Evolutionary conservation across 2,113 vertebrate genomes (phyloP).

Genomic region (Paramisgurnus dabryanus): DNA sequence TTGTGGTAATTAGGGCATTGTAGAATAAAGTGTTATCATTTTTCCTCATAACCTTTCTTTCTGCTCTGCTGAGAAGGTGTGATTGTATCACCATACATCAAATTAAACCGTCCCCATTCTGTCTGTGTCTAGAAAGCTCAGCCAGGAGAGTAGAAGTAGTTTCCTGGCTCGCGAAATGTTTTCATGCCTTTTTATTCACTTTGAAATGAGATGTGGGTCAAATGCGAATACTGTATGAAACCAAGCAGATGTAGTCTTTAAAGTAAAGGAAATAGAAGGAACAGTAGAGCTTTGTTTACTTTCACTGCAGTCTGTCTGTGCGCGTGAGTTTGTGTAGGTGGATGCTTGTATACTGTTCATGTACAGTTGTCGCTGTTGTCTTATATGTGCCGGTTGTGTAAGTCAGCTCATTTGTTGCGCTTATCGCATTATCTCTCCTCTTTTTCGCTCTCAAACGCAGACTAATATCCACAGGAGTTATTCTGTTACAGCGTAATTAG

Average conservation of each 20-base stretch:
- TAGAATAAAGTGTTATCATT: slow-evolving; percentile 67
- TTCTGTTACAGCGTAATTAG: slow-evolving; percentile 48
- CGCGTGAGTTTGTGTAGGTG: background rate
- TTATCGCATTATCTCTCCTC: slow-evolving; percentile 20
- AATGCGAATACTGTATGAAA: slow-evolving; percentile 35
- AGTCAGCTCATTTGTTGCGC: slow-evolving; percentile 7
- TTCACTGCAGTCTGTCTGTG: background rate
- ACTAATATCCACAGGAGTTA: background rate
- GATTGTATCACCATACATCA: slow-evolving; percentile 73
- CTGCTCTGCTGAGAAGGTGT: slow-evolving; percentile 71
- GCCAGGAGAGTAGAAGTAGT: slow-evolving; percentile 61
- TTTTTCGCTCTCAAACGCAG: background rate
- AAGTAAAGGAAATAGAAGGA: slow-evolving; percentile 39
- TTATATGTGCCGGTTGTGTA: slow-evolving; percentile 2
- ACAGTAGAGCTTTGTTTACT: slow-evolving; percentile 21
- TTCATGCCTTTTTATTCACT: slow-evolving; percentile 42
- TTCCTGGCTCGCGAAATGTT: slow-evolving; percentile 60
- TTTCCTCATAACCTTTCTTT: slow-evolving; percentile 66
- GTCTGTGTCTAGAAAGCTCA: slow-evolving; percentile 65
- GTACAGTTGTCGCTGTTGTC: background rate
- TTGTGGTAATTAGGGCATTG: slow-evolving; percentile 66
- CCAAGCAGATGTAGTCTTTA: slow-evolving; percentile 50
- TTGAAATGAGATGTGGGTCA: slow-evolving; percentile 61
- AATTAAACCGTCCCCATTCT: slow-evolving; percentile 76
- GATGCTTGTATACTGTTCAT: background rate